Conservation (phyloP, 2,113 vertebrate genomes). For the Benitochromis conjunctus region DNA sequence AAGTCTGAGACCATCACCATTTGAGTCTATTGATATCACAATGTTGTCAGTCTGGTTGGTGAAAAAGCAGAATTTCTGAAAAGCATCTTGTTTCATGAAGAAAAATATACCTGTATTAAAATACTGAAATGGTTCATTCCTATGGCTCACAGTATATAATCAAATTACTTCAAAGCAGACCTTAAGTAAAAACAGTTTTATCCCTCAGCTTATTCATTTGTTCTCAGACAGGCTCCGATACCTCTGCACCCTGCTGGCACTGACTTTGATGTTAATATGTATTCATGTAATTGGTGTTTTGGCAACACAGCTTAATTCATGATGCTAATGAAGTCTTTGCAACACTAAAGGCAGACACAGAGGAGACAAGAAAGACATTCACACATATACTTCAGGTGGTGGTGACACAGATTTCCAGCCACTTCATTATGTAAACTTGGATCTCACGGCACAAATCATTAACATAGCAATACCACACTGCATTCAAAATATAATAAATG, state of each 20-base stretch:
- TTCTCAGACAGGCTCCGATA: background rate
- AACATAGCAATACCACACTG: background rate
- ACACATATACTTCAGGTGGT: background rate
- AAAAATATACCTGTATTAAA: background rate
- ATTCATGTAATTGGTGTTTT: background rate
- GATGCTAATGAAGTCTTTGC: background rate
- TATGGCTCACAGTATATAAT: background rate
- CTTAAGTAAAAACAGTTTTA: background rate
- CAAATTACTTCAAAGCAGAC: background rate
- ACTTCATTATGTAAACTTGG: background rate
- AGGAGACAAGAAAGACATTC: background rate
- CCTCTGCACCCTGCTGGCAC: background rate
- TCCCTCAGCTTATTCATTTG: background rate
- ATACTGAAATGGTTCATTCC: background rate
- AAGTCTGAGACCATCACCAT: background rate
- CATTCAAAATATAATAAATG: background rate
- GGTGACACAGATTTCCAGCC: background rate
- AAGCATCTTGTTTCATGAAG: background rate
- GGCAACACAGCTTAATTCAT: background rate
- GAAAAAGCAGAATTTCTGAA: background rate
- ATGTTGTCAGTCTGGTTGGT: background rate
- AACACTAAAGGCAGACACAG: background rate
- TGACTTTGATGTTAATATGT: background rate
- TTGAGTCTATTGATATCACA: background rate
- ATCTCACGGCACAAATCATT: background rate